Base-by-base conservation (phyloP, 2,797 vertebrate genomes). In the Acipenser transmontanus region DNA sequence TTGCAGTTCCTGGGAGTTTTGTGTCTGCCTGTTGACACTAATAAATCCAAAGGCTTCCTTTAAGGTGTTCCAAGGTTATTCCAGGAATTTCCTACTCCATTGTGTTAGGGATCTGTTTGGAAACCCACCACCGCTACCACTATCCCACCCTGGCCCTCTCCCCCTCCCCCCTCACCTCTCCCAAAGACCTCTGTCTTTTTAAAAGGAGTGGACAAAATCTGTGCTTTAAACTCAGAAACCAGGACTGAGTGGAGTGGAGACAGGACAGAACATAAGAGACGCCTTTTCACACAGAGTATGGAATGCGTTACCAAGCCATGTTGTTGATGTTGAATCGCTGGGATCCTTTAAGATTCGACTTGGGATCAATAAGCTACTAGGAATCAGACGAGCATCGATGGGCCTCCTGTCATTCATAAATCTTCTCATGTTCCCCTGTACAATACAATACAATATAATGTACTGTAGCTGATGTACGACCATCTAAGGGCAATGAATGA, bases 31-130 rank as follows among this genome's bases (percentile, higher is more conserved):
- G 75, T 83, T 87, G 82, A 85, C 87, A 87, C 84, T 85, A 87
- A 88, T 87, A 87, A 88, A 85, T 79, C 82, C 65, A 47, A 82
- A 80, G 73, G 82, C 81, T 84, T 87, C 84, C 82, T 86, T 83
- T 82, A 80, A 73, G 79, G 84, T 84, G 87, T 87, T 84, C 80
- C 81, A 81, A 81, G 85, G 87, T 87, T 86, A 88, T 87, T 84
- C 85, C 83, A 87, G 85, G 87, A 88, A 88, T 87, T 82, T 87
- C 85, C 84, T 74, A 76, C 72, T 77, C 82, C 81, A 72, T 84
- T 88, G 86, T 84, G 83, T 78, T 34, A 65, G 76, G 80, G 76
- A 78, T 84, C 84, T 85, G 84, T 85, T 86, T 84, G 84, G 85
- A 86, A 85, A 87, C 81, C 84, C 79, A 77, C 86, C 87, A 87